Evolutionary conservation across 1,140 invertebrate genomes (phyloP), one percentile per base, ranked within the genome.

Genomic region (Bradysia coprophila): DNA sequence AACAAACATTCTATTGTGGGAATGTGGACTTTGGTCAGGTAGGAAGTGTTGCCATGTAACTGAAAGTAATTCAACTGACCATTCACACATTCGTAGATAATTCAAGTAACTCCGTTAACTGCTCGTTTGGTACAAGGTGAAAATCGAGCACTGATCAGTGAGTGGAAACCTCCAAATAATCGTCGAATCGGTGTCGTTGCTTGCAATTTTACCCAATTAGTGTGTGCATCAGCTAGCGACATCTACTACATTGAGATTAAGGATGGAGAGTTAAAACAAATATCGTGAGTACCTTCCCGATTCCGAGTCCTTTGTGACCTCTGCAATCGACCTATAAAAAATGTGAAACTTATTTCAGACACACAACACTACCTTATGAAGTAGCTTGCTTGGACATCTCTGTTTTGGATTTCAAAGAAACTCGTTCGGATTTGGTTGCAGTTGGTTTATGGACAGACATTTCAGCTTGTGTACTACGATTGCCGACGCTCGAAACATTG

Each of bases 381-480:
- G 83, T 98, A 21, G 92, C 95, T 18, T 98, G 95, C 64, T 55
- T 98, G 21, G 94, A 98, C 63, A 76, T 98, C 15, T 90, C 84
- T 5, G 85, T 91, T 0, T 63, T 94, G 2, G 72, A 74, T 45
- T 69, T 72, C 16, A 68, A 67, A 20, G 55, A 59, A 2, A 71
- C 54, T 1, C 72, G 73, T 41, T 73, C 83, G 0, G 74, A 78
- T 28, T 66, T 95, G 11, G 81, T 89, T 28, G 89, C 88, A 16
- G 86, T 97, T 28, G 95, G 94, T 1, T 67, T 98, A 16, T 98
- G 95, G 95, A 95, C 89, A 9, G 92, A 98, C 53, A 95, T 97
- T 48, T 94, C 91, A 0, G 86, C 90, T 19, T 65, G 86, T 16
- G 75, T 96, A 31, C 65, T 95, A 10, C 70, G 71, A 4, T 53